phyloP scores from a whole-genome alignment of 2,113 vertebrate genomes.

The Burhinus bistriatus region DNA sequence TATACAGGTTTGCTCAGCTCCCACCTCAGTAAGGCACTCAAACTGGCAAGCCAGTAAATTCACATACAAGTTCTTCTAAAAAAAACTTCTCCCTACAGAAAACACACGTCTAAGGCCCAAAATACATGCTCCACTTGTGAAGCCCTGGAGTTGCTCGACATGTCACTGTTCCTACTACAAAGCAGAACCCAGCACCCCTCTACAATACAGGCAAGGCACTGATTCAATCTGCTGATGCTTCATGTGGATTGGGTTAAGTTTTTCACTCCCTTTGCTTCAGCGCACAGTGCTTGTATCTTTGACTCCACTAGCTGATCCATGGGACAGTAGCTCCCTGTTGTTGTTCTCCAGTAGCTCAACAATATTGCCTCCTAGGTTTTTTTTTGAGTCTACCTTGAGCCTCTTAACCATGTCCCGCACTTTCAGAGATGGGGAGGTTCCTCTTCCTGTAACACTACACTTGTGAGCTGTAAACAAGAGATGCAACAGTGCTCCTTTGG shows the following conservation, averaged over 20 bases:
- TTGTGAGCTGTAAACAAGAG: conserved; percentile 3
- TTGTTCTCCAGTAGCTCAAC: neutral
- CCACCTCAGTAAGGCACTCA: neutral
- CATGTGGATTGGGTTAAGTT: neutral
- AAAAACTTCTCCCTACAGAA: neutral
- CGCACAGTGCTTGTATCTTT: neutral
- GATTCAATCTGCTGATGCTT: neutral
- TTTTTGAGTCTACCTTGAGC: neutral
- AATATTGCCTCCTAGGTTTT: neutral
- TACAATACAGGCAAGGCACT: neutral
- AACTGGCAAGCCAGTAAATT: neutral
- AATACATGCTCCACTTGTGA: neutral
- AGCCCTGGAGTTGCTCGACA: neutral
- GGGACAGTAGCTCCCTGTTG: neutral
- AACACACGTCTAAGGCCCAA: neutral
- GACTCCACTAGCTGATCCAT: neutral
- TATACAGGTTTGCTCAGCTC: neutral
- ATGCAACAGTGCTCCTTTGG: neutral
- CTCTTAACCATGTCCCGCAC: neutral
- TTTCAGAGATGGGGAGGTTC: neutral
- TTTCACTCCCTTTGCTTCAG: neutral
- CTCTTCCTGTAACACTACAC: neutral
- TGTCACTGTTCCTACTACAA: neutral
- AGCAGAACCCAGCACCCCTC: neutral
- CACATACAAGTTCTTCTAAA: neutral